Percentiles rank a stretch among this genome's conserved stretches.
Conservation (phyloP, 2,113 vertebrate species). For the Trichomycterus rosablanca region DNA sequence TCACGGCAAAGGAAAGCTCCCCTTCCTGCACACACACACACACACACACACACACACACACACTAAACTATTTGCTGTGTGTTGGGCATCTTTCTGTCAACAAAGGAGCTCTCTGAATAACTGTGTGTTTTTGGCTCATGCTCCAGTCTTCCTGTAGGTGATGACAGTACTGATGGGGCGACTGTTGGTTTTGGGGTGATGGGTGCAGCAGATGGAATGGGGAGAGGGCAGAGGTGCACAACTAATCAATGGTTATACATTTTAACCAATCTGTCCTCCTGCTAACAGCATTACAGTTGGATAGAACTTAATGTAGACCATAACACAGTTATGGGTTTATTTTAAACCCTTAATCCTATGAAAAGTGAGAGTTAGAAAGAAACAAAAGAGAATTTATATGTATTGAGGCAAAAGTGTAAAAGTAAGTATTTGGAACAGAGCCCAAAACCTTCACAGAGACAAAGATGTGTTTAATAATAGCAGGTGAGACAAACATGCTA, state of each 20-base stretch:
- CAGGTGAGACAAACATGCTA: too few relatives aligned
- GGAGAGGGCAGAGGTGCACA: conserved; percentile 40
- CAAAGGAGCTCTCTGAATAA: conserved; percentile 72
- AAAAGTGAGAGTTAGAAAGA: too few relatives aligned
- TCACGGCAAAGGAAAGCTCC: conserved; percentile 78
- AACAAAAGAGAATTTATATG: too few relatives aligned
- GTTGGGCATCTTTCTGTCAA: conserved; percentile 78
- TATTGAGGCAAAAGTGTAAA: too few relatives aligned
- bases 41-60: conserved; percentile 41
- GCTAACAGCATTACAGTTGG: too few relatives aligned
- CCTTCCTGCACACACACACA: conserved; percentile 66
- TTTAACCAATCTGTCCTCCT: background rate
- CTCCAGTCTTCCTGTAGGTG: conserved; percentile 67
- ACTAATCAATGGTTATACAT: conserved; percentile 9
- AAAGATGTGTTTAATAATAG: too few relatives aligned
- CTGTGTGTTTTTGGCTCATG: conserved; percentile 77
- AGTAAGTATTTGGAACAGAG: too few relatives aligned
- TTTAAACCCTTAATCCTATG: too few relatives aligned
- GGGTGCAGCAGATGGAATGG: conserved; percentile 10
- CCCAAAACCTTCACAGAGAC: too few relatives aligned
- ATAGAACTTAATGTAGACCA: too few relatives aligned
- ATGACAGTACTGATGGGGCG: conserved; percentile 70
- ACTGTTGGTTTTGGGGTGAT: conserved; percentile 64
- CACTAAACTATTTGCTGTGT: conserved; percentile 45
- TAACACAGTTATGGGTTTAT: too few relatives aligned